A percentile compares a stretch with the other conserved stretches of the same genome.
These are phyloP conservation scores for Limnodromus scolopaceus DNA, from an alignment of 2,797 vertebrate species.

Conservation along the genomic window DNA sequence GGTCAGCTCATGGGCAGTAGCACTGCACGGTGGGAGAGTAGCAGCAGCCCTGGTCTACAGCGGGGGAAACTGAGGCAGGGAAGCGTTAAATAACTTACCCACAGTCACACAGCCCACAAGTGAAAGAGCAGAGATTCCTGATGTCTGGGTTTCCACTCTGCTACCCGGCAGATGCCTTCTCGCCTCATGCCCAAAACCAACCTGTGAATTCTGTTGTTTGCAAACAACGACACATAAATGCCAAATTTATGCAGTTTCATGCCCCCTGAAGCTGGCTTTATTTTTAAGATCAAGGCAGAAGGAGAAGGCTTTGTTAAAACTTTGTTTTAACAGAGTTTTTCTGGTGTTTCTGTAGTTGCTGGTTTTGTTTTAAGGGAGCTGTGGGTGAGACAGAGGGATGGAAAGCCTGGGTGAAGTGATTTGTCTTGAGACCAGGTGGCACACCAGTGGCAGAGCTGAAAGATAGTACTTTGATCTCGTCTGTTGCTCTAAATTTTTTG, in stretches of 20 bases:
- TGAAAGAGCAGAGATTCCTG: background rate
- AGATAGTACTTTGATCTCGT: background rate
- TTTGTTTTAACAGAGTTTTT: background rate
- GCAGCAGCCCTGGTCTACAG: background rate
- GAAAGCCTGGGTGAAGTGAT: background rate
- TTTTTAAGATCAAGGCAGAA: background rate
- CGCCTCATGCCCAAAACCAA: fast-evolving
- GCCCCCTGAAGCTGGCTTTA: background rate
- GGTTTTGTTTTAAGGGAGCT: background rate
- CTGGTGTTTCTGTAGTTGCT: background rate
- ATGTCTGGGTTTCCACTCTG: background rate
- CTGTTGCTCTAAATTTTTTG: background rate
- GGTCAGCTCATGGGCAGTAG: background rate
- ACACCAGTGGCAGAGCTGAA: background rate
- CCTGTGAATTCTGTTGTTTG: background rate
- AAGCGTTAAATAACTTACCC: background rate
- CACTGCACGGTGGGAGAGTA: background rate
- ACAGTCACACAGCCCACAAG: background rate
- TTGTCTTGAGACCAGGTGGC: background rate
- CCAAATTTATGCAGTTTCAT: background rate
- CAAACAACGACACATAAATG: background rate
- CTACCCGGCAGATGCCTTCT: background rate
- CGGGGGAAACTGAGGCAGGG: background rate
- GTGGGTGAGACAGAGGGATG: background rate
- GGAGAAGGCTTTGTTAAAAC: background rate